phyloP scores from a whole-genome alignment of 2,888 invertebrate species.

The Drosophila anomalata region DNA sequence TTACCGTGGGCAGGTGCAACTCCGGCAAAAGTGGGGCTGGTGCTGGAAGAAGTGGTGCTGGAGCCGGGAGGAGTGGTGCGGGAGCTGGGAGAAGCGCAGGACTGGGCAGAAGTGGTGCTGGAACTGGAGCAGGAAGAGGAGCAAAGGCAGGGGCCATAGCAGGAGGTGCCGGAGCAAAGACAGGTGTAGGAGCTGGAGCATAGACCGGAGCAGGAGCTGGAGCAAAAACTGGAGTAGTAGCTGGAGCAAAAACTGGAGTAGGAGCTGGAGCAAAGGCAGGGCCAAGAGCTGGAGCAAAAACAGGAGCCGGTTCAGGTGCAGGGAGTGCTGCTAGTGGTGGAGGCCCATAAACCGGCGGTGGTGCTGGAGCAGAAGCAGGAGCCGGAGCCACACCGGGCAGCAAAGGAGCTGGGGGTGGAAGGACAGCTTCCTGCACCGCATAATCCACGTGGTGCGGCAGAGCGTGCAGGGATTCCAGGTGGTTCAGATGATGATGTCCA shows the following conservation, averaged over 20 bases:
- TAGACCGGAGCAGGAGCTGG: slow-evolving; percentile 50
- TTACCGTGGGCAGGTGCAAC: slow-evolving; percentile 57
- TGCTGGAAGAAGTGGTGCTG: slow-evolving; percentile 42
- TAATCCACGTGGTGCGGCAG: slow-evolving; percentile 69
- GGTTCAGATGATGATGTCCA: slow-evolving; percentile 58
- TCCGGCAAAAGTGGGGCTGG: slow-evolving; percentile 50
- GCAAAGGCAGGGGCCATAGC: slow-evolving; percentile 29
- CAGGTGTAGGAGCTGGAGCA: slow-evolving; percentile 21
- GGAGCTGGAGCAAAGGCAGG: slow-evolving; percentile 25
- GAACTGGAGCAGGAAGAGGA: slow-evolving; percentile 37
- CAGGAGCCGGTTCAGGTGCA: slow-evolving; percentile 44
- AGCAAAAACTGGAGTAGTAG: slow-evolving; percentile 8
- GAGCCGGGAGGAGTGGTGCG: slow-evolving; percentile 49
- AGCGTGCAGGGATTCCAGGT: slow-evolving; percentile 52
- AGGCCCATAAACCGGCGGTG: slow-evolving; percentile 15
- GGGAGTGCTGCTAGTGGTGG: slow-evolving; percentile 48
- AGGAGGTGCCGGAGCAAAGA: slow-evolving; percentile 11
- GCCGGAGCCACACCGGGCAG: slow-evolving; percentile 36
- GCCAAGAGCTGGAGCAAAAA: slow-evolving; percentile 11
- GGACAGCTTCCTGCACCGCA: slow-evolving; percentile 46
- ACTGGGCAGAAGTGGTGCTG: slow-evolving; percentile 36
- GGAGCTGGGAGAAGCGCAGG: slow-evolving; percentile 38
- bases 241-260: slow-evolving; percentile 5
- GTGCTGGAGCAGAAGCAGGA: slow-evolving; percentile 15
- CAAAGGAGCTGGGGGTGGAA: slow-evolving; percentile 25